phyloP scores from a whole-genome alignment of 2,797 vertebrate genomes.

The Acrossocheilus wenchowensis region DNA sequence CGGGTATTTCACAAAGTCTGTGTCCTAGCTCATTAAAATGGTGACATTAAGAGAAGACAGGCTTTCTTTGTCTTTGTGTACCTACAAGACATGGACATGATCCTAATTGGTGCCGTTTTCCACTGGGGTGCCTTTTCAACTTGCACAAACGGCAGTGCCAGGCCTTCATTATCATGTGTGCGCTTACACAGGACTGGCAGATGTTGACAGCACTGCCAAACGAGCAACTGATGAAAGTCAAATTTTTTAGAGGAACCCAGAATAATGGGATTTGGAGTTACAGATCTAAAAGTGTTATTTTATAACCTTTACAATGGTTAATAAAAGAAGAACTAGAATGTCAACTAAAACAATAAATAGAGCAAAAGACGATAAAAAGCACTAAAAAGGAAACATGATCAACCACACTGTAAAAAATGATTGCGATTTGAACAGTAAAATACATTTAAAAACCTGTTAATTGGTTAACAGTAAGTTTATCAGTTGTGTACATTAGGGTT shows the following conservation, averaged over 20 bases:
- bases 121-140: constrained; percentile 15
- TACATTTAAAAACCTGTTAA: neutral
- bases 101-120: constrained; percentile 33
- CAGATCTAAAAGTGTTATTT: neutral
- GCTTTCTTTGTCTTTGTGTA: constrained; percentile 18
- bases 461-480: neutral
- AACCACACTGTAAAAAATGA: neutral
- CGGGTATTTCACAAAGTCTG: neutral
- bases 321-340: neutral
- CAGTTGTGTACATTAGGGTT: neutral
- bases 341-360: neutral
- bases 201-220: constrained; percentile 25
- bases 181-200: neutral
- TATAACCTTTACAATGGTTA: constrained; percentile 1
- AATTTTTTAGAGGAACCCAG: neutral
- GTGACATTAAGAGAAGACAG: constrained; percentile 5
- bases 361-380: neutral
- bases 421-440: neutral
- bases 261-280: constrained; percentile 35
- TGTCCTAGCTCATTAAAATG: constrained; percentile 27
- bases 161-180: constrained; percentile 32
- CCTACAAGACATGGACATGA: constrained; percentile 35
- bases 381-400: neutral
- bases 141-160: constrained; percentile 3
- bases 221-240: constrained; percentile 35